Evolutionary conservation across 1,140 invertebrate species (phyloP).

Genomic region (Calosoma granatense): DNA sequence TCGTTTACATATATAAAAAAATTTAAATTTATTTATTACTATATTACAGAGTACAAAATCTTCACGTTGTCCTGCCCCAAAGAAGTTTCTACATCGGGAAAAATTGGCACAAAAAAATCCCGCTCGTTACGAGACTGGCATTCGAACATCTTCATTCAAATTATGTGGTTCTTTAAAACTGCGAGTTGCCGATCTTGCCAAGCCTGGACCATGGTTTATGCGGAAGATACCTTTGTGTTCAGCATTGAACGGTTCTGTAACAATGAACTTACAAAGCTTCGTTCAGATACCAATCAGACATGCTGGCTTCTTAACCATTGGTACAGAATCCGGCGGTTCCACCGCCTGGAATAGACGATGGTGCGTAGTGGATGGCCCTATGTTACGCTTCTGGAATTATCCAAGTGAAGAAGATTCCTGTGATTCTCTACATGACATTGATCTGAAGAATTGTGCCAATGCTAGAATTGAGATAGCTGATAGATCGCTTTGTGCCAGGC

Average conservation of each 20-base stretch:
- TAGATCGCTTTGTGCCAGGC: conserved; percentile 31
- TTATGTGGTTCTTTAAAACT: conserved; percentile 19
- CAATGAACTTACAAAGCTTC: conserved; percentile 23
- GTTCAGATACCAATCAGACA: conserved; percentile 24
- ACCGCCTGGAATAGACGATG: conserved; percentile 34
- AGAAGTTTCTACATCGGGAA: conserved; percentile 21
- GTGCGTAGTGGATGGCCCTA: conserved; percentile 30
- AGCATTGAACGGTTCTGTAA: conserved; percentile 27
- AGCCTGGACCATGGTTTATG: conserved; percentile 19
- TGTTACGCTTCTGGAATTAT: conserved; percentile 37
- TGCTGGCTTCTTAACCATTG: conserved; percentile 34
- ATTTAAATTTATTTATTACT: background rate
- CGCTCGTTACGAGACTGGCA: conserved; percentile 5
- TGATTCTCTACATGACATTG: conserved; percentile 27
- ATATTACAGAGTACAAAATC: conserved; percentile 3
- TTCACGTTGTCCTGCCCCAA: conserved; percentile 25
- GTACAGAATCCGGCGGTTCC: conserved; percentile 22
- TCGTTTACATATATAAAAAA: background rate
- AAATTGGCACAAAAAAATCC: conserved; percentile 15
- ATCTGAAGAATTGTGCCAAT: conserved; percentile 29
- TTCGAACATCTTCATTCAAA: conserved; percentile 17
- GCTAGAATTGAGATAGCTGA: conserved; percentile 22
- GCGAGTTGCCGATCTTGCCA: conserved; percentile 17
- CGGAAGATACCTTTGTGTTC: conserved; percentile 23
- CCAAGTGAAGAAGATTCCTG: conserved; percentile 30